phyloP scores from a whole-genome alignment of 1,140 invertebrate genomes.

The Augochlora pura region DNA sequence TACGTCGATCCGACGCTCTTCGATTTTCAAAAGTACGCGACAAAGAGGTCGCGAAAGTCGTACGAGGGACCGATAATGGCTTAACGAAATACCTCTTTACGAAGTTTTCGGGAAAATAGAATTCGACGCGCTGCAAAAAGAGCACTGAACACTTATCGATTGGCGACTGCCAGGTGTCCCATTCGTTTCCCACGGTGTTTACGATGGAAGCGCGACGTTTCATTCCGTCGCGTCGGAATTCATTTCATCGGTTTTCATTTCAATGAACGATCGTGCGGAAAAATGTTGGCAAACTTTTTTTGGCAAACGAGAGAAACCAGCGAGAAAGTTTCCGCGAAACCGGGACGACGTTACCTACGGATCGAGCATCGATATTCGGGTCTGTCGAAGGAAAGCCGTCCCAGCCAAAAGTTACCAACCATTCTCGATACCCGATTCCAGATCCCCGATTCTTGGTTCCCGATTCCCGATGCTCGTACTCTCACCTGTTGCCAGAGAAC shows the following conservation, averaged over 20 bases:
- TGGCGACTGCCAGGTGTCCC: too few species aligned
- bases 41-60: too few species aligned
- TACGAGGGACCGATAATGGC: too few species aligned
- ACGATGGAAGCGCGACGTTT: background rate
- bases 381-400: slow-evolving; percentile 22
- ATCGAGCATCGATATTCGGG: slow-evolving; percentile 54
- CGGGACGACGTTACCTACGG: slow-evolving; percentile 17
- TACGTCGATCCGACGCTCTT: too few species aligned
- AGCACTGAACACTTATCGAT: too few species aligned
- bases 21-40: too few species aligned
- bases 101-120: too few species aligned
- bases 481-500: slow-evolving; percentile 64
- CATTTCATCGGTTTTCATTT: too few species aligned
- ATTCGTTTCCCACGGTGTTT: background rate
- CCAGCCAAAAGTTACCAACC: slow-evolving; percentile 56
- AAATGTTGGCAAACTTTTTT: background rate
- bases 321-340: slow-evolving; percentile 18
- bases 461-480: slow-evolving; percentile 31
- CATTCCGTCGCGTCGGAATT: background rate
- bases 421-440: background rate
- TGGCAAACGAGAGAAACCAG: background rate
- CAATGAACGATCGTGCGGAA: background rate
- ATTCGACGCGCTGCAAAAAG: too few species aligned
- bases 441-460: slow-evolving; percentile 15
- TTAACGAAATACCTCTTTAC: too few species aligned